A percentile compares a stretch with the other conserved stretches of the same genome.
These are phyloP conservation scores for Muscicapa striata DNA, from an alignment of 2,797 vertebrate species.

Conservation along the genomic window DNA sequence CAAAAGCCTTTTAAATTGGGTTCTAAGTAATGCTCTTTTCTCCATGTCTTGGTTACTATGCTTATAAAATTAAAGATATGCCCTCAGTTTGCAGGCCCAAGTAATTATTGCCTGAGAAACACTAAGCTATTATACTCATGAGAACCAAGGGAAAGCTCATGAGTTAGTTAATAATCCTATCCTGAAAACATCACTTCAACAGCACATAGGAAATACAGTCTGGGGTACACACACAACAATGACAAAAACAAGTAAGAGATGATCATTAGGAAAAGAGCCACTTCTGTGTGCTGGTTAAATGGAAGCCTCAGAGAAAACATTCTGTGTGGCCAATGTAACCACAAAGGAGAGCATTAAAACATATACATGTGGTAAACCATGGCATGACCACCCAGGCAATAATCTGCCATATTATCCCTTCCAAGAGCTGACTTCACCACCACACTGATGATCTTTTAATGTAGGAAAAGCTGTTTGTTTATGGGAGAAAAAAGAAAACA, in stretches of 20 bases:
- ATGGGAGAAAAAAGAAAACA: neutral
- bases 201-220: neutral
- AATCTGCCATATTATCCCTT: neutral
- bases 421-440: neutral
- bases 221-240: neutral
- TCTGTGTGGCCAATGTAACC: neutral
- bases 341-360: neutral
- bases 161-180: slow-evolving; percentile 8
- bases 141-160: neutral
- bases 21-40: neutral
- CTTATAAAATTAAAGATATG: neutral
- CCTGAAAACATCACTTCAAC: neutral
- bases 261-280: neutral
- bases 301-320: neutral
- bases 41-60: neutral
- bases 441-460: neutral
- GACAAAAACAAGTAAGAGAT: neutral
- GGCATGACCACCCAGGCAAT: neutral
- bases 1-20: neutral
- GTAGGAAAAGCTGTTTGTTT: neutral
- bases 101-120: neutral
- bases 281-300: neutral
- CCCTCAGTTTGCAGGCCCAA: neutral
- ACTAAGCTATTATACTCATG: neutral
- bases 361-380: rapidly evolving